Conservation (phyloP, 2,888 invertebrate species). For the Eupithecia subumbrata region DNA sequence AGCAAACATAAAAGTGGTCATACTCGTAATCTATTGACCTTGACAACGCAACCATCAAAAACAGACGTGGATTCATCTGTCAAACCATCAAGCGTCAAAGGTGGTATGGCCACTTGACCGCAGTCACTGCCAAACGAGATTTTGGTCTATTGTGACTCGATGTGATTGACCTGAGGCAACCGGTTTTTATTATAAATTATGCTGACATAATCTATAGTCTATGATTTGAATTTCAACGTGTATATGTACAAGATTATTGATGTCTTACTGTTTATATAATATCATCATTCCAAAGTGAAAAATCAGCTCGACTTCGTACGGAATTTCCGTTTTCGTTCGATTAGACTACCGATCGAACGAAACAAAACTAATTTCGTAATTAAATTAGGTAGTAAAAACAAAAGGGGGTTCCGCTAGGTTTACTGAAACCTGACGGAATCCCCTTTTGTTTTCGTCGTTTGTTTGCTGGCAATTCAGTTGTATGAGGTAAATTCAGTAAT, state of each 20-base stretch:
- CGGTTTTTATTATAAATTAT: conserved; percentile 69
- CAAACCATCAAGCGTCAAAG: conserved; percentile 30
- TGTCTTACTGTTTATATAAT: background rate
- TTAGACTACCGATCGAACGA: too few species aligned
- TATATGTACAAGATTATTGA: background rate
- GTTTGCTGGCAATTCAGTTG: too few species aligned
- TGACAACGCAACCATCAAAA: conserved; percentile 12
- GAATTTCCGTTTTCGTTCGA: too few species aligned
- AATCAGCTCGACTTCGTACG: too few species aligned
- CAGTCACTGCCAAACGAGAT: conserved; percentile 53
- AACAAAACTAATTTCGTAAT: too few species aligned
- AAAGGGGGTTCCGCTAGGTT: too few species aligned
- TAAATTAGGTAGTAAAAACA: too few species aligned
- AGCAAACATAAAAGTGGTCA: background rate
- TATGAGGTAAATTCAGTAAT: too few species aligned
- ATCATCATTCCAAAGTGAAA: too few species aligned
- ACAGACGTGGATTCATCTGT: conserved; percentile 28
- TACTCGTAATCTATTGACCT: conserved; percentile 1
- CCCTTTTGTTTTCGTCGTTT: too few species aligned
- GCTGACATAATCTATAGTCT: conserved; percentile 69
- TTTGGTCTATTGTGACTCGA: conserved; percentile 46
- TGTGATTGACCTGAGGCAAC: conserved; percentile 74
- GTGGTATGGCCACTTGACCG: conserved; percentile 56
- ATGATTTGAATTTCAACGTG: background rate
- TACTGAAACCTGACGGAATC: too few species aligned